Conservation (phyloP, 2,797 vertebrate genomes). For the Anolis apletophallus region DNA sequence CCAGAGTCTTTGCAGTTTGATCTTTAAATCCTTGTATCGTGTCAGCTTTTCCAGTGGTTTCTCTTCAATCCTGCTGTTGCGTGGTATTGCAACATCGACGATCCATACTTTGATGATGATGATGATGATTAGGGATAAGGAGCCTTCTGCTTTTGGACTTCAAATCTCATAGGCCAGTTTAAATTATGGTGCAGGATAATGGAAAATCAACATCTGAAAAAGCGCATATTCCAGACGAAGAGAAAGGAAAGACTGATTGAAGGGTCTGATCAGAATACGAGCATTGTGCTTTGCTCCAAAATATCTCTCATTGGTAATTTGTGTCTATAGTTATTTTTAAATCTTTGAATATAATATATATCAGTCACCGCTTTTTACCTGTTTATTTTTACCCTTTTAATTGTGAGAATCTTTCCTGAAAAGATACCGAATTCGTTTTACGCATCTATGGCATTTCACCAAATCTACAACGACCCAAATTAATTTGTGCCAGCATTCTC, state of each 20-base stretch:
- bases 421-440: neutral
- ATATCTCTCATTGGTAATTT: neutral
- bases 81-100: too few species aligned
- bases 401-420: neutral
- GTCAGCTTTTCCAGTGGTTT: too few species aligned
- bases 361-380: neutral
- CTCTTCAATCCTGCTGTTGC: too few species aligned
- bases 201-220: too few species aligned
- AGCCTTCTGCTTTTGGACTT: neutral
- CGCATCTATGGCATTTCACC: slow-evolving; percentile 29
- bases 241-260: neutral
- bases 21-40: too few species aligned
- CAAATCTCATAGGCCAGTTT: neutral
- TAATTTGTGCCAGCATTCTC: slow-evolving; percentile 46
- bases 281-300: neutral
- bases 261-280: too few species aligned
- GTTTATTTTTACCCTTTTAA: neutral
- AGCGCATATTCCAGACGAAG: neutral
- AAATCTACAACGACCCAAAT: slow-evolving; percentile 32
- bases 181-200: too few species aligned
- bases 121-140: too few species aligned
- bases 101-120: too few species aligned
- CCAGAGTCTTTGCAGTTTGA: too few species aligned
- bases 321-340: neutral
- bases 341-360: neutral